These are phyloP conservation scores for Glaucopsyche alexis DNA, from an alignment of 2,888 invertebrate species.

Conservation along the genomic window DNA sequence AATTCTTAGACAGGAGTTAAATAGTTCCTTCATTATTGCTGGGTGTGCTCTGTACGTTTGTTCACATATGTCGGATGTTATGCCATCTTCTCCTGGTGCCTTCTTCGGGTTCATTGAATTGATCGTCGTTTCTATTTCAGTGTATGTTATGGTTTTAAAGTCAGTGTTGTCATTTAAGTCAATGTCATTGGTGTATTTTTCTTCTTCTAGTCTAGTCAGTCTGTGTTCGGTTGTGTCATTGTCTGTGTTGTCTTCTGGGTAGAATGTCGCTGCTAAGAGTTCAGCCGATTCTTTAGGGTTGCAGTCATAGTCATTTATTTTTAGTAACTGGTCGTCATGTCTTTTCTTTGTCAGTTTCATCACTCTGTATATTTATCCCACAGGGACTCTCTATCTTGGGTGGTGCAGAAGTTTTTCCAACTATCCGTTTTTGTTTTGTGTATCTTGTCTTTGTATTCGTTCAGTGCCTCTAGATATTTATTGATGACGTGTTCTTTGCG, in stretches of 20 bases:
- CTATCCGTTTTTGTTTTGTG: constrained; percentile 15
- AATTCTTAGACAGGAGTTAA: too few species aligned
- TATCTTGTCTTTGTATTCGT: constrained; percentile 29
- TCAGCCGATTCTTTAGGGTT: constrained; percentile 30
- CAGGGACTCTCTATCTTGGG: constrained; percentile 31
- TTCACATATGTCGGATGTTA: too few species aligned
- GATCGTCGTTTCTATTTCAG: neutral
- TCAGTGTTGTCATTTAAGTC: neutral
- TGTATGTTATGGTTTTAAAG: neutral
- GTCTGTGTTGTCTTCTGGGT: constrained; percentile 23
- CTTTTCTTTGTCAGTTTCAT: constrained; percentile 25
- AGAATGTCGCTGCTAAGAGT: constrained; percentile 35
- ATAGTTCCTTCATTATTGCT: neutral
- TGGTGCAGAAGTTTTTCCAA: constrained; percentile 35
- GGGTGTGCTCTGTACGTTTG: constrained; percentile 31
- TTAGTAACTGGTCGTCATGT: constrained; percentile 28
- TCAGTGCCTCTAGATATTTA: constrained; percentile 15
- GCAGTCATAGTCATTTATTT: neutral
- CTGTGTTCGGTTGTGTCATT: constrained; percentile 29
- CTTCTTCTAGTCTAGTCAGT: neutral
- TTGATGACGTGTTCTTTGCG: constrained; percentile 15
- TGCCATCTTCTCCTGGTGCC: too few species aligned
- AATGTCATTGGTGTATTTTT: neutral
- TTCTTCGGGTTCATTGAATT: too few species aligned
- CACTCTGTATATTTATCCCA: constrained; percentile 36